These are phyloP conservation scores for Eristalinus aeneus DNA, from an alignment of 2,888 invertebrate genomes.

Conservation along the genomic window DNA sequence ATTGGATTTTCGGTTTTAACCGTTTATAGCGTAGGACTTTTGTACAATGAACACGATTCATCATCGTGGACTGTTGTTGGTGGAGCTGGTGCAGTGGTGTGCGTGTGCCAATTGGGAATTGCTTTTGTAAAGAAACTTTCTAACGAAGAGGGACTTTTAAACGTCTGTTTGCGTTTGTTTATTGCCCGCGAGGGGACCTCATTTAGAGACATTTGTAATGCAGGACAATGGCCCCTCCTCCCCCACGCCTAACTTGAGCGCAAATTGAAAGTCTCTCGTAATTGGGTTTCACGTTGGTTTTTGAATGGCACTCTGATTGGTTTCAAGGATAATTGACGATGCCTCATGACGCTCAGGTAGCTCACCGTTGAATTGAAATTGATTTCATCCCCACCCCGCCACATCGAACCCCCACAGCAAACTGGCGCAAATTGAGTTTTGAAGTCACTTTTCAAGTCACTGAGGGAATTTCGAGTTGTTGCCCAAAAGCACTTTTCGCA, in stretches of 20 bases:
- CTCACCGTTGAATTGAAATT: conserved; percentile 4
- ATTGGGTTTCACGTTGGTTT: conserved; percentile 51
- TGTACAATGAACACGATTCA: background rate
- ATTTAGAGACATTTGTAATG: conserved; percentile 45
- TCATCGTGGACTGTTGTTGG: background rate
- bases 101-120: conserved; percentile 46
- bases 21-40: conserved; percentile 37
- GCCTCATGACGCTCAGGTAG: background rate
- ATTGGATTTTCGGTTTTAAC: conserved; percentile 80
- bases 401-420: background rate
- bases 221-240: conserved; percentile 5
- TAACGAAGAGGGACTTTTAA: conserved; percentile 19
- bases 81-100: background rate
- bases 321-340: conserved; percentile 61
- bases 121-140: conserved; percentile 34
- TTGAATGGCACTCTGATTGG: conserved; percentile 63
- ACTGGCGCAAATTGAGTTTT: background rate
- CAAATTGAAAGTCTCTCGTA: conserved; percentile 33
- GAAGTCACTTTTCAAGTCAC: background rate
- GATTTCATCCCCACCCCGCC: background rate
- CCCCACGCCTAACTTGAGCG: background rate
- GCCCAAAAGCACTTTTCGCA: no score
- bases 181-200: conserved; percentile 10
- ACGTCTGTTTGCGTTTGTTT: conserved; percentile 30
- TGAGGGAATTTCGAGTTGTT: background rate